These are phyloP conservation scores for Drosophila formosana DNA, from an alignment of 2,888 invertebrate genomes.

Conservation along the genomic window DNA sequence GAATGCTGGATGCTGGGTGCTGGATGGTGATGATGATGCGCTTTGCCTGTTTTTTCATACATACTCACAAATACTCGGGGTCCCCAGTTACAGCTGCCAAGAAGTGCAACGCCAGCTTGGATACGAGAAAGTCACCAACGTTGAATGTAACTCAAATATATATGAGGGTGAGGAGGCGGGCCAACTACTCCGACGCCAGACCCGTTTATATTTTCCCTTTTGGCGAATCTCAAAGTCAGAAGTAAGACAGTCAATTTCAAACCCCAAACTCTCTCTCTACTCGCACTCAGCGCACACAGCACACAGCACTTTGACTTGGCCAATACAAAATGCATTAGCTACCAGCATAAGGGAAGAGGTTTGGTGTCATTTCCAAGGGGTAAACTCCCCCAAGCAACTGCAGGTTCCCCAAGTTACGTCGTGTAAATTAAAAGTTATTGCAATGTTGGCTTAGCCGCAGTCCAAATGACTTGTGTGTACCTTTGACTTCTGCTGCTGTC, in stretches of 20 bases:
- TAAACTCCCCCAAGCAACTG: slow-evolving; percentile 1
- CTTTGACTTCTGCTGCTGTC: slow-evolving; percentile 4
- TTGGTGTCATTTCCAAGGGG: slow-evolving; percentile 13
- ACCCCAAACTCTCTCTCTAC: slow-evolving; percentile 34
- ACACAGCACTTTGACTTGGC: slow-evolving; percentile 37
- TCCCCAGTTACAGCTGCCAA: slow-evolving; percentile 40
- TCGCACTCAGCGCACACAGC: not conserved
- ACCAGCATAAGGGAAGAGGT: not conserved
- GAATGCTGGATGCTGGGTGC: not conserved
- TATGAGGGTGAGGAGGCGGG: slow-evolving; percentile 8
- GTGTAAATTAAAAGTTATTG: slow-evolving; percentile 62
- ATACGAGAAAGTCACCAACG: slow-evolving; percentile 17
- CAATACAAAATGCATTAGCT: slow-evolving; percentile 68
- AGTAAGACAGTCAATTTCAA: slow-evolving; percentile 66
- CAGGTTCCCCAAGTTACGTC: slow-evolving; percentile 25
- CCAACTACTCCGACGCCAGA: slow-evolving; percentile 16
- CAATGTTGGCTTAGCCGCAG: slow-evolving; percentile 45
- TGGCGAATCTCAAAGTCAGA: slow-evolving; percentile 62
- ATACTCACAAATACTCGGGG: slow-evolving; percentile 26
- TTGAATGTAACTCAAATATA: slow-evolving; percentile 62
- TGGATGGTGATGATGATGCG: slow-evolving; percentile 11
- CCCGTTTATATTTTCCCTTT: slow-evolving; percentile 12
- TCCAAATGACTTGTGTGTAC: slow-evolving; percentile 23
- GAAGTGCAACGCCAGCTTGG: slow-evolving; percentile 33
- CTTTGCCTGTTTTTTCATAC: slow-evolving; percentile 8